phyloP scores from a whole-genome alignment of 2,888 invertebrate species.

The Drosophila cognata region DNA sequence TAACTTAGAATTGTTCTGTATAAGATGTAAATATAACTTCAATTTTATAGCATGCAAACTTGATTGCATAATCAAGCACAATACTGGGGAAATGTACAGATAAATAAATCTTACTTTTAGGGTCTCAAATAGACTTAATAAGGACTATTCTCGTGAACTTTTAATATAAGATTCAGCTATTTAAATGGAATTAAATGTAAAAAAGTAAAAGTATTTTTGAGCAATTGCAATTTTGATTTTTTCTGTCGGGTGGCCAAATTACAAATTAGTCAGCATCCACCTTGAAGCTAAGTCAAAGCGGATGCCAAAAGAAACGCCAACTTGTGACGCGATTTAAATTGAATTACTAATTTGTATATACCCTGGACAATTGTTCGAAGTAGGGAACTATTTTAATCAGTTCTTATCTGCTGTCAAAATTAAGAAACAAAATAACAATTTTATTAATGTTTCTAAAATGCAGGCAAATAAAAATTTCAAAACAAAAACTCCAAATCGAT shows the following conservation, averaged over 20 bases:
- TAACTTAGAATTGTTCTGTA: neutral
- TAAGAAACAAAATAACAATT: neutral
- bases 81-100: neutral
- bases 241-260: slow-evolving; percentile 43
- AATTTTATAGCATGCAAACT: neutral
- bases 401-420: neutral
- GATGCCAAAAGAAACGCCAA: slow-evolving; percentile 2
- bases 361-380: neutral
- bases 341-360: slow-evolving; percentile 24
- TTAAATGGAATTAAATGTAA: neutral
- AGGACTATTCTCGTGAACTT: neutral
- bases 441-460: neutral
- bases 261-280: slow-evolving; percentile 55
- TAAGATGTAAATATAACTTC: neutral
- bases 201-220: neutral
- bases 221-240: slow-evolving; percentile 21
- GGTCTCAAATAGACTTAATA: neutral
- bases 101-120: neutral
- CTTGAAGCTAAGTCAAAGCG: slow-evolving; percentile 19
- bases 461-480: neutral
- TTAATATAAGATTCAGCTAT: neutral
- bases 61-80: neutral
- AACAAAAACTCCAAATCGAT: neutral
- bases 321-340: slow-evolving; percentile 36
- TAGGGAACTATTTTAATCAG: neutral